These are phyloP conservation scores for Silurus glanis DNA, from an alignment of 2,113 vertebrate species.

Conservation along the genomic window DNA sequence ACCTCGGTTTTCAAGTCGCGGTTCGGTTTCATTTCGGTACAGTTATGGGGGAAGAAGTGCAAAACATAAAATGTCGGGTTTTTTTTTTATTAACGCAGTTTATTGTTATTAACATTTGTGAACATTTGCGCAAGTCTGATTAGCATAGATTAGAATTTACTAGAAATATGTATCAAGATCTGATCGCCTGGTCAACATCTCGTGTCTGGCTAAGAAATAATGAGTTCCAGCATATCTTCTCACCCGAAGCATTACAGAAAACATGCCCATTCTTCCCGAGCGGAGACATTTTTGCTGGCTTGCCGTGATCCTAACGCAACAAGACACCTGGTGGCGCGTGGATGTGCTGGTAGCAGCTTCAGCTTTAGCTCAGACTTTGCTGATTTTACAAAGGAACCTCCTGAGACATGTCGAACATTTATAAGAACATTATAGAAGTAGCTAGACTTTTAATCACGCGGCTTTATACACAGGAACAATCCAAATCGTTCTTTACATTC, in stretches of 20 bases:
- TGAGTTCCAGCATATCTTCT: conserved; percentile 9
- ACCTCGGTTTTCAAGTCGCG: too few relatives aligned
- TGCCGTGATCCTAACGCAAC: not conserved
- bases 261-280: not conserved
- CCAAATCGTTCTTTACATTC: not conserved
- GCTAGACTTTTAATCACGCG: not conserved
- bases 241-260: not conserved
- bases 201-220: not conserved
- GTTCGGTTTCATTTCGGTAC: too few relatives aligned
- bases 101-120: too few relatives aligned
- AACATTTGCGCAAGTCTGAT: not conserved
- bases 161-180: not conserved
- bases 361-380: not conserved
- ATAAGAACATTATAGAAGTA: not conserved
- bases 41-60: too few relatives aligned
- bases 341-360: not conserved
- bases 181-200: conserved; percentile 2
- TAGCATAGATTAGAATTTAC: not conserved
- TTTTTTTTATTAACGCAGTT: too few relatives aligned
- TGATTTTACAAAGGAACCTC: not conserved
- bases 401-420: not conserved
- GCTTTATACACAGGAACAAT: not conserved
- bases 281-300: not conserved
- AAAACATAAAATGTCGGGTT: too few relatives aligned
- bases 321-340: not conserved